These are phyloP conservation scores for Xestia sexstrigata DNA, from an alignment of 2,888 invertebrate species.

Conservation along the genomic window DNA sequence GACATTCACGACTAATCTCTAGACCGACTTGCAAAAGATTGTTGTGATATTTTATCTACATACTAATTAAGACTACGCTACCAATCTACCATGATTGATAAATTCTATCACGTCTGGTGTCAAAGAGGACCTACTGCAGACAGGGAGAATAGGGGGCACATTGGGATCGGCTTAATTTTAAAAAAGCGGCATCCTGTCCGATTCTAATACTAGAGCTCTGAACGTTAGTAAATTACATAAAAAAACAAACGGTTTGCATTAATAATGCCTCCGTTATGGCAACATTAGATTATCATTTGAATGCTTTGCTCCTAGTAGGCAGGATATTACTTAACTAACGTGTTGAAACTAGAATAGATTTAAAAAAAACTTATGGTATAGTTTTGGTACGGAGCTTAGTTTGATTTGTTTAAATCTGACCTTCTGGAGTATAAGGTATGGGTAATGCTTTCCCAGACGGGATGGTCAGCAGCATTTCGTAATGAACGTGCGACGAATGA, in stretches of 20 bases:
- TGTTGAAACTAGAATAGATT: conserved; percentile 22
- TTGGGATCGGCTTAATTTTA: not conserved
- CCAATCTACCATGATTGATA: not conserved
- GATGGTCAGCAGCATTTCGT: conserved; percentile 3
- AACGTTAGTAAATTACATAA: not conserved
- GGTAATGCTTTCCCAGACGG: conserved; percentile 4
- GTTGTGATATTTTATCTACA: conserved; percentile 1
- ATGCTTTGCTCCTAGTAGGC: not conserved
- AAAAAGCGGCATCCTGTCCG: not conserved
- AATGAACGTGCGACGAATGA: not conserved
- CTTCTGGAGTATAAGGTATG: conserved; percentile 16
- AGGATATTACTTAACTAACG: conserved; percentile 13
- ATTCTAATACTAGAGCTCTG: not conserved
- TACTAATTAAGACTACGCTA: not conserved
- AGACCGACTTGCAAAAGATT: conserved; percentile 6
- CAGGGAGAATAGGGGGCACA: not conserved
- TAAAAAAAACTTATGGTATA: not conserved
- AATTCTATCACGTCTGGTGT: not conserved
- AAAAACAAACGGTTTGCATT: not conserved
- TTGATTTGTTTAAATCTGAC: not conserved
- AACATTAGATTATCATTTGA: conserved; percentile 11
- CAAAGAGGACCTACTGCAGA: not conserved
- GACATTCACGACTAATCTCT: not conserved
- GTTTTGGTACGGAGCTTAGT: not conserved
- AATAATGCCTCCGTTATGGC: conserved; percentile 12